These are phyloP conservation scores for Pocillopora grandis DNA, from an alignment of 92 coral and sea anemone species.

Conservation along the genomic window DNA sequence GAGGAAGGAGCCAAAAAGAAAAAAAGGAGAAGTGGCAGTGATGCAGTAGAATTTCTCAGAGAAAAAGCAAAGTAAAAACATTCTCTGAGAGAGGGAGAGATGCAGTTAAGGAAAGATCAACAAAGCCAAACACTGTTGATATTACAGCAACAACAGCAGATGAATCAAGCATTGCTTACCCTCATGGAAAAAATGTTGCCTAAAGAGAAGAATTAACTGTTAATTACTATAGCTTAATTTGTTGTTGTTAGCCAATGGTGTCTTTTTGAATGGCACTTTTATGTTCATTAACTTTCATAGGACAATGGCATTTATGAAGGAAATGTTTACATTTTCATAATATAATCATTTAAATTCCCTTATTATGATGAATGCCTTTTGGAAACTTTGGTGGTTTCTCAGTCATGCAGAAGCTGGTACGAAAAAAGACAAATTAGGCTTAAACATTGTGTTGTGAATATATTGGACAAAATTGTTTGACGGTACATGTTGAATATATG, in stretches of 20 bases:
- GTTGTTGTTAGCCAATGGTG: background rate
- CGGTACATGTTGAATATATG: background rate
- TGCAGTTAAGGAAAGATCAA: slow-evolving; percentile 19
- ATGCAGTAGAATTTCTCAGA: slow-evolving; percentile 30
- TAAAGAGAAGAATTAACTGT: slow-evolving; percentile 13
- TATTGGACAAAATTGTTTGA: no score
- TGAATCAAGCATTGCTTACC: slow-evolving; percentile 35
- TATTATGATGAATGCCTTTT: background rate
- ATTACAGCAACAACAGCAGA: slow-evolving; percentile 41
- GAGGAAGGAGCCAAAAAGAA: slow-evolving; percentile 15
- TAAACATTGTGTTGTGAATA: no score
- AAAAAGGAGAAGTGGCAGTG: slow-evolving; percentile 28
- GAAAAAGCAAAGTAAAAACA: slow-evolving; percentile 32
- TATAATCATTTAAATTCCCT: background rate
- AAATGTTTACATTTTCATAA: background rate
- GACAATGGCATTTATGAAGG: background rate
- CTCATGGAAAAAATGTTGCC: slow-evolving; percentile 4
- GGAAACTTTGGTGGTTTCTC: background rate
- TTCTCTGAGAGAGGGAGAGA: slow-evolving; percentile 18
- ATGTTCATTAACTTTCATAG: background rate
- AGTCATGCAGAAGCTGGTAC: background rate
- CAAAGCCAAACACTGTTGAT: slow-evolving; percentile 11
- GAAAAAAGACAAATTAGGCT: background rate
- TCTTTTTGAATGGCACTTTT: background rate
- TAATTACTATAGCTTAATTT: background rate